These are phyloP conservation scores for Lithobates sylvaticus DNA, from an alignment of 2,797 vertebrate genomes.

Conservation along the genomic window DNA sequence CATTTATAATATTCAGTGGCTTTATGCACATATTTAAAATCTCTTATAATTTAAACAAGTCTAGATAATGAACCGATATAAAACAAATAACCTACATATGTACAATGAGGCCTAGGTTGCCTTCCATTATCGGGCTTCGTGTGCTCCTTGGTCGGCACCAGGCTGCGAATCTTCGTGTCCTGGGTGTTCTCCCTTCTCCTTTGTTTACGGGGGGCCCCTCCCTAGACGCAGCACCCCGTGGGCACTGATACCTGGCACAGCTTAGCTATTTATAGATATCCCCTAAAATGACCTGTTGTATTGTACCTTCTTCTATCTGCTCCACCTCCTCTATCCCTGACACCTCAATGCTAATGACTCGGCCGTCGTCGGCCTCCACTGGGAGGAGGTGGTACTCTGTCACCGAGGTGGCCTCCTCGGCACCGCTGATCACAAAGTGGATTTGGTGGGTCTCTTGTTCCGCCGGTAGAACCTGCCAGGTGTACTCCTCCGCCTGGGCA, in stretches of 20 bases:
- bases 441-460: slow-evolving; percentile 17
- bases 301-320: neutral
- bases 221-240: too few species aligned
- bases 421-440: slow-evolving; percentile 20
- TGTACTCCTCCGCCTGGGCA: neutral
- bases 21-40: neutral
- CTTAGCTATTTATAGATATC: neutral
- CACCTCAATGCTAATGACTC: slow-evolving; percentile 20
- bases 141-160: too few species aligned
- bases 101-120: neutral
- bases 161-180: too few species aligned
- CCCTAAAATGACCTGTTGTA: slow-evolving; percentile 15
- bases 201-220: too few species aligned
- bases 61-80: neutral
- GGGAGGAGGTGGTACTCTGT: slow-evolving; percentile 30
- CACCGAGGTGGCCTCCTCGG: neutral
- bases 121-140: neutral
- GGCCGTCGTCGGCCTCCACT: slow-evolving; percentile 5
- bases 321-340: slow-evolving; percentile 13
- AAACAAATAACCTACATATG: neutral
- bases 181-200: too few species aligned
- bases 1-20: neutral
- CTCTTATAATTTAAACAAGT: neutral
- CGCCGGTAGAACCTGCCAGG: slow-evolving; percentile 21
- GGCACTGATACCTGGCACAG: neutral